phyloP scores from a whole-genome alignment of 37 sponge, comb jelly and placozoan genomes.

The Aphrocallistes beatrix region DNA sequence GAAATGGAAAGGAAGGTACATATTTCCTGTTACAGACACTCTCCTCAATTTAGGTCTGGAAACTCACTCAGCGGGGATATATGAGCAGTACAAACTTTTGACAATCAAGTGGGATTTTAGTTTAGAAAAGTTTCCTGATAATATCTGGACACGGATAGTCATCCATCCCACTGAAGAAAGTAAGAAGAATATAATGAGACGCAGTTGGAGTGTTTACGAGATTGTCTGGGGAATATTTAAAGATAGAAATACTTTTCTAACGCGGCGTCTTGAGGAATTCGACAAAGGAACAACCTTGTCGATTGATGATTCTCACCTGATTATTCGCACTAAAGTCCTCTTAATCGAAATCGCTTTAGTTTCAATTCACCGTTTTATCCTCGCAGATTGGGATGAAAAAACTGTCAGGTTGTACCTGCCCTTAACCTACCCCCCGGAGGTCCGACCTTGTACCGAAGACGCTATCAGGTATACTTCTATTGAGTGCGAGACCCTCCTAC shows the following conservation, averaged over 20 bases:
- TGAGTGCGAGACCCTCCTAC: neutral
- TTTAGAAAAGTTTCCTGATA: neutral
- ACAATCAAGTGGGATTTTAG: neutral
- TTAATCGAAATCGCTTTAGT: neutral
- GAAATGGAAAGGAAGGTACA: neutral
- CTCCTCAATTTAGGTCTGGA: neutral
- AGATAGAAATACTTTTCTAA: neutral
- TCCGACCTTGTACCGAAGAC: neutral
- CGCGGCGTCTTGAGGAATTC: neutral
- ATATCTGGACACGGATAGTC: neutral
- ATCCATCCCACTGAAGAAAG: neutral
- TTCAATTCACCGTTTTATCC: neutral
- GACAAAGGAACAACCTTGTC: neutral
- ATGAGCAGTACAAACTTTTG: neutral
- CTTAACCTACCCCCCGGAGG: neutral
- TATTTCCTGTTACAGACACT: neutral
- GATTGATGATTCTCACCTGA: no score
- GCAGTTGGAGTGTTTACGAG: neutral
- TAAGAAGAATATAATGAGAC: neutral
- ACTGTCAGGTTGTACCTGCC: neutral
- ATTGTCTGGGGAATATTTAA: neutral
- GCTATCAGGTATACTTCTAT: neutral
- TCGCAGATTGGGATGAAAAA: neutral
- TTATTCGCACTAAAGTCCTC: no score
- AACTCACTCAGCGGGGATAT: neutral